Evolutionary conservation across 1,140 invertebrate species (phyloP).

Genomic region (Batillaria attramentaria): DNA sequence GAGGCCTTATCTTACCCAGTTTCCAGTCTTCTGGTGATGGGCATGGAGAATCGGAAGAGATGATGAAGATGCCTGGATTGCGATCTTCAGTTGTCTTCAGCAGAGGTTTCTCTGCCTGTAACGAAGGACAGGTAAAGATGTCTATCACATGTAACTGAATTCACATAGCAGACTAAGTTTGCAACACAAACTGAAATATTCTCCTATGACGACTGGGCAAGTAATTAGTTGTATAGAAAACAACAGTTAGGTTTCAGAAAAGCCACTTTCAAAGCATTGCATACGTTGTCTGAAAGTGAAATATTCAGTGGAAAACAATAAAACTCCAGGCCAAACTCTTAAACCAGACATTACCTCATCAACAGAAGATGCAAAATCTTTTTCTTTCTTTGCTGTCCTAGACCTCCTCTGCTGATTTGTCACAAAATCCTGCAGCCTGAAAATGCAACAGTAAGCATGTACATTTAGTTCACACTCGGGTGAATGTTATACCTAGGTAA

Average conservation of each 20-base stretch:
- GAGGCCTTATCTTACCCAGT: no score
- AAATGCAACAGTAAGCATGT: no score
- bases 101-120: not conserved
- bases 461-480: no score
- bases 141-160: no score
- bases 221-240: no score
- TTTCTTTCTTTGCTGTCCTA: constrained; percentile 41
- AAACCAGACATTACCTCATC: constrained; percentile 34
- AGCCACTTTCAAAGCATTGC: no score
- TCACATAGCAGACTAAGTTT: no score
- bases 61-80: not conserved
- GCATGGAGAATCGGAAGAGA: not conserved
- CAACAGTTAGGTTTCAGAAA: no score
- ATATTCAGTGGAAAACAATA: not conserved
- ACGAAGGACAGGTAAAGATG: no score
- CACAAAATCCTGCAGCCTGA: constrained; percentile 74
- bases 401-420: constrained; percentile 74
- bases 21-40: not conserved
- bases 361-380: constrained; percentile 31
- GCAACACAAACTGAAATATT: no score
- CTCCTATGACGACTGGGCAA: no score
- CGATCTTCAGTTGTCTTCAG: not conserved
- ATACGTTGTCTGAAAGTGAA: not conserved
- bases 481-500: no score
- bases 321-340: not conserved